Base-by-base conservation (phyloP, 2,113 vertebrate genomes). In the Pagrus major region DNA sequence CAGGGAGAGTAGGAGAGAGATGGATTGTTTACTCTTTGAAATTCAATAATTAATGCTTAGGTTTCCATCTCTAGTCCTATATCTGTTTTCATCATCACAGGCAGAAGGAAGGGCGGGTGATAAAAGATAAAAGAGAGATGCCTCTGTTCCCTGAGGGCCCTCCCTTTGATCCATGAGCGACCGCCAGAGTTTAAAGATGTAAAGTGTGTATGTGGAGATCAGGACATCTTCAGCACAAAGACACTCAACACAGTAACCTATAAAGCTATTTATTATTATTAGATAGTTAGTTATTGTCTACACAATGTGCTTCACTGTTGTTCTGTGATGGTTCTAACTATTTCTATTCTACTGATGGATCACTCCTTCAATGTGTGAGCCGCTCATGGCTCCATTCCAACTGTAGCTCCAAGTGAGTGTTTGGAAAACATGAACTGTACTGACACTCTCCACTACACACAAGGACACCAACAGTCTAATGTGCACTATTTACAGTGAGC, bases 1-100 rank as follows among this genome's bases (percentile, higher is more conserved):
- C 9, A 41, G 10, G 0, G 20, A 52, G 31, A 60, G 35, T 10
- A 46, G 15, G 39, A 52, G 42, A 23, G 52, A 9, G 31, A 59
- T 25, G 27, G 6, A 37, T 55, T 76, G 73, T 88, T 85, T 83
- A 58, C 65, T 70, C 60, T 83, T 81, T 80, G 58, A 61, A 59
- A 72, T 71, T 85, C 21, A 80, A 81, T 91, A 83, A 89, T 88
- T 83, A 70, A 93, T 79, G 76, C 47, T 25, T 3, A 31, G 61
- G 71, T 78, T 80, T 83, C 63, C 49, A 68, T 58, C 31, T 16
- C 5, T 3, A 20, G 73, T 76, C 61, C 71, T 27, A 42, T 68
- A 59, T 82, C 80, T 86, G 42, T 64, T 64, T 63, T 68, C 66
- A 77, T 65, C 60, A 49, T 65, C 80, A 64, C 65, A 54, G 35